Percentiles rank a stretch among this genome's conserved stretches.
These are phyloP conservation scores for Larimichthys crocea DNA, from an alignment of 2,113 vertebrate genomes.

Conservation along the genomic window DNA sequence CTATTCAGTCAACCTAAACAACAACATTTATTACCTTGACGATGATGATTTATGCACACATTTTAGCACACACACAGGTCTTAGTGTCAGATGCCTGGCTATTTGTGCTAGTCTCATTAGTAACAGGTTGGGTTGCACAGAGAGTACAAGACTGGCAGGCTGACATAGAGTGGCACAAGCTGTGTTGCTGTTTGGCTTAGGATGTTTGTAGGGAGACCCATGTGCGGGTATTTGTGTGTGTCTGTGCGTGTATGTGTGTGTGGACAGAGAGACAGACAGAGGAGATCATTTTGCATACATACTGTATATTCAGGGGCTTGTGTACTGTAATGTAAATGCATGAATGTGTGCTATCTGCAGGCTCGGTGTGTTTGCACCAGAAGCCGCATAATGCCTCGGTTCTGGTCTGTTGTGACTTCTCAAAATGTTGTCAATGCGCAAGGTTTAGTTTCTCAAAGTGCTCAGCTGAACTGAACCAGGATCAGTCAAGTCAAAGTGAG, in stretches of 20 bases:
- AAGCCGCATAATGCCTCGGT: slow-evolving; percentile 32
- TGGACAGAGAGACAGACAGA: slow-evolving; percentile 14
- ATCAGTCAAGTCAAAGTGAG: slow-evolving; percentile 15
- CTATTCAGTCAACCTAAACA: slow-evolving; percentile 35
- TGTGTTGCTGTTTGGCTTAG: slow-evolving; percentile 78
- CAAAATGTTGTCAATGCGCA: slow-evolving; percentile 38
- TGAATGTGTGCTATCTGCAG: slow-evolving; percentile 34
- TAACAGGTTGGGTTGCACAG: slow-evolving; percentile 77
- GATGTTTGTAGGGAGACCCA: slow-evolving; percentile 67
- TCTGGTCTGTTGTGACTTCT: slow-evolving; percentile 50
- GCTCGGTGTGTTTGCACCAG: slow-evolving; percentile 51
- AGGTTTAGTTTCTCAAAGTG: slow-evolving; percentile 37
- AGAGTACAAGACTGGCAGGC: slow-evolving; percentile 72
- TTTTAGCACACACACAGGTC: slow-evolving; percentile 17
- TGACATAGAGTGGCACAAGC: slow-evolving; percentile 71
- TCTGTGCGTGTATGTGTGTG: slow-evolving; percentile 23
- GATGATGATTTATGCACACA: slow-evolving; percentile 27
- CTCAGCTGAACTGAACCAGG: slow-evolving; percentile 21
- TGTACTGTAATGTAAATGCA: slow-evolving; percentile 49
- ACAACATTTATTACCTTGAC: slow-evolving; percentile 47
- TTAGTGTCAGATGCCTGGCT: slow-evolving; percentile 71
- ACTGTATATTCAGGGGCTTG: slow-evolving; percentile 65
- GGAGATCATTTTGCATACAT: slow-evolving; percentile 25
- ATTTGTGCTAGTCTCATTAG: slow-evolving; percentile 80
- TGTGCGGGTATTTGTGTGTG: slow-evolving; percentile 24